A percentile compares a stretch with the other conserved stretches of the same genome.
These are phyloP conservation scores for Tachina lurida DNA, from an alignment of 2,888 invertebrate genomes.

Conservation along the genomic window DNA sequence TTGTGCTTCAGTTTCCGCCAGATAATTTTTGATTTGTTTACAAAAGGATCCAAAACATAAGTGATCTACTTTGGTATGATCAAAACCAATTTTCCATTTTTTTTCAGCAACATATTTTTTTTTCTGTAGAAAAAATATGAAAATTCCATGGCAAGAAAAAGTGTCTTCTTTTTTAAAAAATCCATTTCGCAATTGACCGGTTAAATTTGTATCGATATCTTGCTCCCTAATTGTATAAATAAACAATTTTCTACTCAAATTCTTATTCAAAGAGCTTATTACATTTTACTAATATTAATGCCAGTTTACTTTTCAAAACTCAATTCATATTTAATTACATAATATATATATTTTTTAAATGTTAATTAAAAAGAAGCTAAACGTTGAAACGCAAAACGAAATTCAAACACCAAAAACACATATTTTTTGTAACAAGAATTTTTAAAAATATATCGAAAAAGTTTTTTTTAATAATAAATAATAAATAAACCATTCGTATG, in stretches of 20 bases:
- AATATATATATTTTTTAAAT: constrained; percentile 1
- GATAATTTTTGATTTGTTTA: too few relatives aligned
- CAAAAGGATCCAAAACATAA: too few relatives aligned
- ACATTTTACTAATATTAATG: neutral
- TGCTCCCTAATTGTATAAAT: neutral
- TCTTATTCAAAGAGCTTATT: constrained; percentile 31
- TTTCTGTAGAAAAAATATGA: too few relatives aligned
- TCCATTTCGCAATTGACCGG: too few relatives aligned
- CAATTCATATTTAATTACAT: neutral
- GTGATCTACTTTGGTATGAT: too few relatives aligned
- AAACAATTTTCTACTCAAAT: constrained; percentile 30
- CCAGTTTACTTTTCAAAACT: neutral
- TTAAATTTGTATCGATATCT: too few relatives aligned
- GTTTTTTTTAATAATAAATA: constrained; percentile 34
- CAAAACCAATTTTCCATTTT: too few relatives aligned
- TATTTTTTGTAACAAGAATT: constrained; percentile 1
- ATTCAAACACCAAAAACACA: constrained; percentile 58
- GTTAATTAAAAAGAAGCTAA: constrained; percentile 2
- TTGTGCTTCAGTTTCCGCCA: too few relatives aligned
- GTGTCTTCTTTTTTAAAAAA: too few relatives aligned
- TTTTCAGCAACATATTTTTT: too few relatives aligned
- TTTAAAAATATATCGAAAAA: constrained; percentile 28
- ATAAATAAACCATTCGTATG: constrained; percentile 6
- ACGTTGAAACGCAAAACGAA: constrained; percentile 34
- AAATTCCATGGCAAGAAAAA: too few relatives aligned